These are phyloP conservation scores for Planiliza haematocheilus DNA, from an alignment of 2,113 vertebrate species.

Conservation along the genomic window DNA sequence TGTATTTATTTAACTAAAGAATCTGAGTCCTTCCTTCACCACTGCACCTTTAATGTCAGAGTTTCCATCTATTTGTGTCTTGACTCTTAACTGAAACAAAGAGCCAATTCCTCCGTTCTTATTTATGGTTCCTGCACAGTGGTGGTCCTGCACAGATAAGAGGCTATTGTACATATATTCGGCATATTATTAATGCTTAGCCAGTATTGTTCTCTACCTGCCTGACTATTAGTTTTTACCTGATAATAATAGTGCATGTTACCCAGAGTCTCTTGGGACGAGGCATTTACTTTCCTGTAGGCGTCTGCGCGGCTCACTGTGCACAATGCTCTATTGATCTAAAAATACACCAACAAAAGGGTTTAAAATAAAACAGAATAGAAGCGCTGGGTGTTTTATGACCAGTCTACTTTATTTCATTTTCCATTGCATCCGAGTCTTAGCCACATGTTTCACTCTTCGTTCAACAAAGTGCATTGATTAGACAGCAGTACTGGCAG, in stretches of 20 bases:
- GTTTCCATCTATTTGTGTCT: too few relatives aligned
- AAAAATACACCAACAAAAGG: slow-evolving; percentile 53
- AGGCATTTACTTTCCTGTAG: slow-evolving; percentile 46
- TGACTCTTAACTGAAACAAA: not conserved
- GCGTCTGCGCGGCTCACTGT: slow-evolving; percentile 7
- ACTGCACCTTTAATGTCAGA: not conserved
- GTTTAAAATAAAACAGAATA: slow-evolving; percentile 58
- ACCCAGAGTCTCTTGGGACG: slow-evolving; percentile 38
- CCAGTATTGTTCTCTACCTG: not conserved
- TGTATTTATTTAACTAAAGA: not conserved
- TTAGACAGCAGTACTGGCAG: slow-evolving; percentile 60
- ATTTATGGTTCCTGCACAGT: not conserved
- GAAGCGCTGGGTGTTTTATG: slow-evolving; percentile 14
- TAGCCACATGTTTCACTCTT: slow-evolving; percentile 62
- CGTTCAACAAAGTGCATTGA: slow-evolving; percentile 80
- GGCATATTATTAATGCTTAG: slow-evolving; percentile 9
- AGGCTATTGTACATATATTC: slow-evolving; percentile 1
- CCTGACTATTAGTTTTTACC: not conserved
- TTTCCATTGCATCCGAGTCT: slow-evolving; percentile 54
- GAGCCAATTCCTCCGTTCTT: not conserved
- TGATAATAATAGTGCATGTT: slow-evolving; percentile 7
- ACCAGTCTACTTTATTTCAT: slow-evolving; percentile 74
- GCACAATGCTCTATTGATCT: slow-evolving; percentile 49
- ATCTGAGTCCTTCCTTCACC: not conserved
- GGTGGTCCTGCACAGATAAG: not conserved